Conservation (phyloP, 1,140 invertebrate genomes). For the Pachypeltis micranthus region DNA sequence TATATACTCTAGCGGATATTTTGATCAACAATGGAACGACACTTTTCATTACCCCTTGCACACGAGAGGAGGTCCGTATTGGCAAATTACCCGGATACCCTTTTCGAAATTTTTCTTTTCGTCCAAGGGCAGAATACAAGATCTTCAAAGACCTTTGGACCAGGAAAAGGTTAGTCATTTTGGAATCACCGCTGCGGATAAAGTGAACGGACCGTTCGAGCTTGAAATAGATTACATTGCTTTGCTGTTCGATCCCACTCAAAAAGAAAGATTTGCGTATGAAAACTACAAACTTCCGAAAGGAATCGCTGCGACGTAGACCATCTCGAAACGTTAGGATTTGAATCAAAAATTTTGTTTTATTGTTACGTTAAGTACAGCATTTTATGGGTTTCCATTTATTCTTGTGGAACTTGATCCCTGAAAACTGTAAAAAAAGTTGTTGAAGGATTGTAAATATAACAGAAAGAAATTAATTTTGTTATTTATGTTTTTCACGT, state of each 20-base stretch:
- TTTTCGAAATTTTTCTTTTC: conserved; percentile 85
- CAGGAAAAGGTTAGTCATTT: conserved; percentile 51
- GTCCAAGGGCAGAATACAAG: conserved; percentile 77
- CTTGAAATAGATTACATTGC: conserved; percentile 92
- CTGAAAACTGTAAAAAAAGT: too few relatives aligned
- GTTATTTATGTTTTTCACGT: too few relatives aligned
- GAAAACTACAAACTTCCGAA: conserved; percentile 59
- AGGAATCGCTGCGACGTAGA: conserved; percentile 16
- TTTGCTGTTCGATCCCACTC: conserved; percentile 58
- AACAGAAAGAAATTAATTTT: too few relatives aligned
- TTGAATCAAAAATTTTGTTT: too few relatives aligned
- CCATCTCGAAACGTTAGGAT: too few relatives aligned
- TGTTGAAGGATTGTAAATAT: too few relatives aligned
- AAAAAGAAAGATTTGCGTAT: conserved; percentile 77
- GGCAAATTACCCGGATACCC: conserved; percentile 85
- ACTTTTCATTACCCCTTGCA: conserved; percentile 68
- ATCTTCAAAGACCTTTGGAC: conserved; percentile 53
- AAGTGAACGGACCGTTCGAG: conserved; percentile 64
- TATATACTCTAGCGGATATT: conserved; percentile 52
- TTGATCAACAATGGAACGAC: conserved; percentile 75
- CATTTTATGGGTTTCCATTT: too few relatives aligned
- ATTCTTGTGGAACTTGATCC: too few relatives aligned
- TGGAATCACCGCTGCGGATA: conserved; percentile 70
- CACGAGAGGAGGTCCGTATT: conserved; percentile 91
- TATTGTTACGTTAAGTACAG: too few relatives aligned